phyloP scores from a whole-genome alignment of 1,140 invertebrate genomes.

The Araneus ventricosus region DNA sequence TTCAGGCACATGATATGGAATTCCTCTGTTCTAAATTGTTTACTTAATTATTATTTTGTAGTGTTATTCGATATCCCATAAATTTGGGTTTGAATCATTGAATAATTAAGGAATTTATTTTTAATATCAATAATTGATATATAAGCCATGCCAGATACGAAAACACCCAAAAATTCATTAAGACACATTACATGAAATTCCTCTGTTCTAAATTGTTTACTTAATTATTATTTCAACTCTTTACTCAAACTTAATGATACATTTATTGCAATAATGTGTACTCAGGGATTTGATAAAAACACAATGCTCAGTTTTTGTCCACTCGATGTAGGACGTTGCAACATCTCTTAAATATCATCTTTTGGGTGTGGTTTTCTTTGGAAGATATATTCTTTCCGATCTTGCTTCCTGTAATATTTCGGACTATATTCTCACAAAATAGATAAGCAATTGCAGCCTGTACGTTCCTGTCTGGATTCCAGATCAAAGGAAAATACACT shows the following conservation, averaged over 20 bases:
- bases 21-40: not conserved
- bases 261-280: not conserved
- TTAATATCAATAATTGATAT: too few relatives aligned
- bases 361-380: conserved; percentile 28
- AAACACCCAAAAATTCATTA: not conserved
- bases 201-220: not conserved
- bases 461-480: not conserved
- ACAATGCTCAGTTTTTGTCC: not conserved
- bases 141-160: not conserved
- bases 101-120: too few relatives aligned
- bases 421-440: not conserved
- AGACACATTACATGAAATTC: not conserved
- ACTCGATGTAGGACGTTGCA: not conserved
- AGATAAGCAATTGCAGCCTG: not conserved
- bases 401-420: not conserved
- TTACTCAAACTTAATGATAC: not conserved
- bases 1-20: not conserved
- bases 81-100: too few relatives aligned
- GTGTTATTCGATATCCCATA: too few relatives aligned
- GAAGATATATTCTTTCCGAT: not conserved
- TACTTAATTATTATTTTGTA: not conserved
- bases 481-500: not conserved
- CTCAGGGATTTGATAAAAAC: not conserved
- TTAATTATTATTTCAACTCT: not conserved
- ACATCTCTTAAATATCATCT: conserved; percentile 40